Conservation (phyloP, 2,113 vertebrate species). For the Gulo gulo region DNA sequence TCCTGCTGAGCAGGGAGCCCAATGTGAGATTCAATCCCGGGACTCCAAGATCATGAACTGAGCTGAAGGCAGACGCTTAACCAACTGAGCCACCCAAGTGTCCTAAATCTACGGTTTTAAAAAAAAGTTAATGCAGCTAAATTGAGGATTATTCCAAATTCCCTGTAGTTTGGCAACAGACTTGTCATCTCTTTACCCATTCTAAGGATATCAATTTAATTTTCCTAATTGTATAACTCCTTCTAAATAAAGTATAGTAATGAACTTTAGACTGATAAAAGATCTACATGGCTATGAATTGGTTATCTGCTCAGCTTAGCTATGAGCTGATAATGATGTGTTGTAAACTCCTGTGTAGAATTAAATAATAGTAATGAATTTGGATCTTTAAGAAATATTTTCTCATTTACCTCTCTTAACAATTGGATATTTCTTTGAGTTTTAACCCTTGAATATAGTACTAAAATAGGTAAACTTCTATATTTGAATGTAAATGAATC, state of each 20-base stretch:
- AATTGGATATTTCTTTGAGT: not conserved
- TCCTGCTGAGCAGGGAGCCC: not conserved
- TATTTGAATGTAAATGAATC: conserved; percentile 14
- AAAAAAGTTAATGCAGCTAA: not conserved
- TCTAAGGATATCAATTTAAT: not conserved
- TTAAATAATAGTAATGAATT: not conserved
- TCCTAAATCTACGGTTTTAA: no score
- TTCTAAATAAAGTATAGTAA: not conserved
- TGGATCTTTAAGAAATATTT: conserved; percentile 24
- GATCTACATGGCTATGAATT: not conserved
- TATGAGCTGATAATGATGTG: not conserved
- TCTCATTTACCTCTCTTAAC: conserved; percentile 14
- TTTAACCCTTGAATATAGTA: not conserved
- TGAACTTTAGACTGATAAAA: not conserved
- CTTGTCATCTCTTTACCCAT: not conserved
- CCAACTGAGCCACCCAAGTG: not conserved
- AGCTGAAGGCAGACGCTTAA: not conserved
- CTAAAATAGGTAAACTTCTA: not conserved
- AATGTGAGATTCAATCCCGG: not conserved
- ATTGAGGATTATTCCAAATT: not conserved
- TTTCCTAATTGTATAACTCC: not conserved
- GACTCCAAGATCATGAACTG: not conserved
- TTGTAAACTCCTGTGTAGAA: not conserved
- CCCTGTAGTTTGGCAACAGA: not conserved
- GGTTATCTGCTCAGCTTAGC: not conserved